Conservation (phyloP, 2,113 vertebrate species). For the Daphoenositta chrysoptera region DNA sequence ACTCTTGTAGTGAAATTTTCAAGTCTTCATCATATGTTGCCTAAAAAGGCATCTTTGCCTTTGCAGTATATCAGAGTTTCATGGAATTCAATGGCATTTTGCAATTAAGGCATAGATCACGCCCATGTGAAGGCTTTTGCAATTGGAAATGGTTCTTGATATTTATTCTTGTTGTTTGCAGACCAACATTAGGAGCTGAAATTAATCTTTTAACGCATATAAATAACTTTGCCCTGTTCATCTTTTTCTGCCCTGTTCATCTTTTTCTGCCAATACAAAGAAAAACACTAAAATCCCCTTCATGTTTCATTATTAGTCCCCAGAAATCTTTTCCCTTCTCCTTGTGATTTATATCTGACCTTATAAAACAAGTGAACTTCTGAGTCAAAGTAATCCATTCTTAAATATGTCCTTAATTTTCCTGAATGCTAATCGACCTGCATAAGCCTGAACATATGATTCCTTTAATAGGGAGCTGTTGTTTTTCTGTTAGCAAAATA, state of each 20-base stretch:
- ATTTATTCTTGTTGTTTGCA: not conserved
- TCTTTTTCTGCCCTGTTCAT: not conserved
- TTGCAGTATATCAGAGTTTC: not conserved
- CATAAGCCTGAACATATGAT: not conserved
- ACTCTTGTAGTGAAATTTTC: not conserved
- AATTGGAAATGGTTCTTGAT: not conserved
- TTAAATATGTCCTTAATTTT: not conserved
- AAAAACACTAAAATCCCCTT: not conserved
- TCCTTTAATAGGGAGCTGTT: not conserved
- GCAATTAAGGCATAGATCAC: not conserved
- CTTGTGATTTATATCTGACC: not conserved
- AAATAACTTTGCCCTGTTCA: not conserved
- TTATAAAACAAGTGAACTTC: not conserved
- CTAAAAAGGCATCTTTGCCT: not conserved
- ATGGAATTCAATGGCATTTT: not conserved
- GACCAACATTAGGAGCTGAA: not conserved
- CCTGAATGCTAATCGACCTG: not conserved
- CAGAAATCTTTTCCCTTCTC: not conserved
- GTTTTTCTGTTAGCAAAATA: conserved; percentile 10
- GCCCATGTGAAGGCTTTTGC: not conserved
- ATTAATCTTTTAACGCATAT: not conserved
- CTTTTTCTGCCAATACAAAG: not conserved
- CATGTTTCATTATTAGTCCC: not conserved
- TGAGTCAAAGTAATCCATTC: not conserved
- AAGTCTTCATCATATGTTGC: not conserved